Percentiles rank a stretch among this genome's conserved stretches.
Conservation (phyloP, 2,113 vertebrate genomes). For the Thunnus thynnus region DNA sequence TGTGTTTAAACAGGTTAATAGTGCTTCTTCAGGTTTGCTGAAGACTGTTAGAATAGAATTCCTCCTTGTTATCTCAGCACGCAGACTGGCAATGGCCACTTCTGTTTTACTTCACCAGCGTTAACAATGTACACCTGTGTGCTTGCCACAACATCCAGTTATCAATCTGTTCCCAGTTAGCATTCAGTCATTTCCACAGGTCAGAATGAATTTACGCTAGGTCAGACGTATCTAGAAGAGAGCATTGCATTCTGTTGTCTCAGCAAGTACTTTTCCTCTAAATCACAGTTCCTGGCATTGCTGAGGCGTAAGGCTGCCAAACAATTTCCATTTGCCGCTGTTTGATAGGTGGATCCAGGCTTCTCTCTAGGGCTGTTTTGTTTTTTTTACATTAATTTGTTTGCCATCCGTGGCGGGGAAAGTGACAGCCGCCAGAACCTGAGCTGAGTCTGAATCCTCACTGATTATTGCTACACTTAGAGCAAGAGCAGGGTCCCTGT, state of each 20-base stretch:
- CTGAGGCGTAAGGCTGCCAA: constrained; percentile 55
- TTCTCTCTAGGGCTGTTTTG: constrained; percentile 29
- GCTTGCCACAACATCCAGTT: constrained; percentile 22
- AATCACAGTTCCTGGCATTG: constrained; percentile 60
- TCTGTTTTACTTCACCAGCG: background rate
- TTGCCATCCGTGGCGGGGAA: constrained; percentile 49
- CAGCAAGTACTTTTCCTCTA: constrained; percentile 56
- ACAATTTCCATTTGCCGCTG: constrained; percentile 63
- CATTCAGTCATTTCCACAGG: constrained; percentile 38
- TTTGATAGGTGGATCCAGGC: constrained; percentile 71
- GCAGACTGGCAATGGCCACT: constrained; percentile 18
- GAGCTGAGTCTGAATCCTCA: constrained; percentile 56
- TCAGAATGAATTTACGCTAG: constrained; percentile 30
- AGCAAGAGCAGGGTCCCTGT: constrained; percentile 60
- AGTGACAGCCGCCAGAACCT: constrained; percentile 62
- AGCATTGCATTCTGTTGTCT: constrained; percentile 44
- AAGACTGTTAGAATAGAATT: background rate
- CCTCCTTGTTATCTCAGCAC: constrained; percentile 33
- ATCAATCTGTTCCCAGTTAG: constrained; percentile 38
- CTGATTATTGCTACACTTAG: constrained; percentile 63
- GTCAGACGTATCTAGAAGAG: constrained; percentile 42
- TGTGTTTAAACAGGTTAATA: background rate
- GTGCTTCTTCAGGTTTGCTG: background rate
- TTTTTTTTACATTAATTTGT: constrained; percentile 49
- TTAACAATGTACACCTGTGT: constrained; percentile 29